These are phyloP conservation scores for Mionectes olivaceus DNA, from an alignment of 2,797 vertebrate species.

Conservation along the genomic window DNA sequence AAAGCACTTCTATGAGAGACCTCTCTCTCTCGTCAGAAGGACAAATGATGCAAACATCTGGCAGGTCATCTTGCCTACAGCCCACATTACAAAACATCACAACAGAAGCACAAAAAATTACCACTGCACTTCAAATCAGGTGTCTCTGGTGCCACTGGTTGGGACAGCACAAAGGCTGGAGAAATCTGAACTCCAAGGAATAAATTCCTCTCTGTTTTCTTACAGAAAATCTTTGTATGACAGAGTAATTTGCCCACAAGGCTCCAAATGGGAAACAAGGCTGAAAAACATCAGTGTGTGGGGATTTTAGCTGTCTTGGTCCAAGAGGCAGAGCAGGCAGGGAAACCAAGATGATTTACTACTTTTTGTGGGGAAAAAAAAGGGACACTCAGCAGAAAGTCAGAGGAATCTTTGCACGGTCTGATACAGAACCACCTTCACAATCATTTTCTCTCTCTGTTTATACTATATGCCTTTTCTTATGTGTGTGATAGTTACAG, in stretches of 20 bases:
- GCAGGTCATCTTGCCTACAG: not conserved
- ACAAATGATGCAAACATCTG: not conserved
- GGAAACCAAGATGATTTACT: not conserved
- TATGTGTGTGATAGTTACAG: not conserved
- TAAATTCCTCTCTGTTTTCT: not conserved
- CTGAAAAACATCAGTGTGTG: conserved; percentile 50
- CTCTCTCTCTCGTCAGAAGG: not conserved
- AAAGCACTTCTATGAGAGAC: not conserved
- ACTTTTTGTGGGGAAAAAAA: not conserved
- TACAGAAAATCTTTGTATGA: conserved; percentile 25
- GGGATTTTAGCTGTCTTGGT: conserved; percentile 29
- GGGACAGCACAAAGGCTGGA: not conserved
- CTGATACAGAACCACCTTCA: not conserved
- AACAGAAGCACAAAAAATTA: not conserved
- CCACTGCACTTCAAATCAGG: not conserved
- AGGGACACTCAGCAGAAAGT: not conserved
- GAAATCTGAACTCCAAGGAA: conserved; percentile 14
- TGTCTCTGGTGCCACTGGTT: not conserved
- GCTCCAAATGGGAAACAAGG: conserved; percentile 26
- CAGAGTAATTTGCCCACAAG: conserved; percentile 23
- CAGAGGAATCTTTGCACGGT: not conserved
- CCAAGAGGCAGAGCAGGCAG: conserved; percentile 1
- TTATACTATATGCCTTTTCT: not conserved
- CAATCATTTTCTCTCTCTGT: not conserved
- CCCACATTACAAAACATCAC: not conserved